Base-by-base conservation (phyloP, 2,113 vertebrate species). In the Cinclus mexicanus region DNA sequence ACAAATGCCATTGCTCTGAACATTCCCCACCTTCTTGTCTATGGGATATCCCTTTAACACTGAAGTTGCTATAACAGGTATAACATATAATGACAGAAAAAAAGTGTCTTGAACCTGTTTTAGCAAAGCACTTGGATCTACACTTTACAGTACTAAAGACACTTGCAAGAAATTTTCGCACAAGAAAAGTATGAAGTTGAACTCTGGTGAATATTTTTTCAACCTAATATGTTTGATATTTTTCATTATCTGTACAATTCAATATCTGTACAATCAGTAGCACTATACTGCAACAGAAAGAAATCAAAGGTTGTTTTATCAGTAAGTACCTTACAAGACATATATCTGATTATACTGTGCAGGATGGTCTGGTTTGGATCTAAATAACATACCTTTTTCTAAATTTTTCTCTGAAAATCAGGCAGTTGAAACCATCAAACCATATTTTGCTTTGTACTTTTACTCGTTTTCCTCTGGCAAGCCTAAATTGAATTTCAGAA, bases 11-110 rank as follows among this genome's bases (percentile, higher is more conserved):
- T 31, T 2, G 6, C 39, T 59, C 26, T 10, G 6, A 83, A 25
- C 3, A 1, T 31, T 6, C 6, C 11, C 6, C 0, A 0, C 11
- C n/a, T 64, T 65, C 65, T 78, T 15, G 1, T 17, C 29, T 31
- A 1, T 31, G 49, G 39, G 10, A 64, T 29, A 59, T 15, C 22
- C 5, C 25, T 63, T 74, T 63, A 41, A 49, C 42, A 39, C 4
- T 65, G 56, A 91, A 71, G 10, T 14, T 83, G 28, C 24, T 79
- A 2, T 44, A 76, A n/a, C 6, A 70, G 11, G 3, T 15, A 17
- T 17, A 29, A 52, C 11, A 18, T 41, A 25, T 33, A 80, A 49
- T 11, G 19, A 26, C 23, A 53, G 29, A 28, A 79, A 46, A 67
- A 61, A 31, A 2, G 7, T 14, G 4, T 57, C 67, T 71, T 19